Base-by-base conservation (phyloP, 2,888 invertebrate genomes). In the Fragum sueziense region DNA sequence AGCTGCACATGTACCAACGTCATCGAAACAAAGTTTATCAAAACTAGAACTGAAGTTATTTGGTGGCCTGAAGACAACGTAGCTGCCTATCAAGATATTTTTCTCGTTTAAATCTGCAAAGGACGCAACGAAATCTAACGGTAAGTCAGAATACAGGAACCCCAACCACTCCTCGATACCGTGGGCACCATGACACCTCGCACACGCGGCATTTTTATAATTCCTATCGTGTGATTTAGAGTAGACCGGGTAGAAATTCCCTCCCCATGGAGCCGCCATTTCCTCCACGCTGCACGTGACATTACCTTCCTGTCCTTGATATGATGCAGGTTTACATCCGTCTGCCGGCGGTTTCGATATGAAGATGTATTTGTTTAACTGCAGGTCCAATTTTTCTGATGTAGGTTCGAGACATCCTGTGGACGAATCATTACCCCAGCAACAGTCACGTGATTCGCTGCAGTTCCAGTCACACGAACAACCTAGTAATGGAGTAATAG, bases 211-310 rank as follows among this genome's bases (percentile, higher is more conserved):
- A 22, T 54, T 54, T 22, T 54, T 54, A 22, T 17, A 54, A 54
- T 54, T 54, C 11, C 7, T 22, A 22, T 54, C 22, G 14, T 17
- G 7, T 22, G 54, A 17, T n/a, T 54, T 54, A 7, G 54, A 54
- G 22, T 54, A 54, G 17, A 54, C 54, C 54, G 54, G 54, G 54
- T 17, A n/a, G 22, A 54, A 54, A n/a, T 54, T n/a, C n/a, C n/a
- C n/a, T 7, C 54, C 54, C 54, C 54, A 54, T 7, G 11, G 54
- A 54, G 54, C 11, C n/a, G n/a, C 54, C 11, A 7, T 54, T n/a
- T 17, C 22, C 11, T 54, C 22, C 54, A 22, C 7, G 54, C 54
- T 54, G 22, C 54, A 54, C 7, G 54, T 17, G n/a, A n/a, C n/a
- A n/a, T n/a, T n/a, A n/a, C n/a, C n/a, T 17, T 17, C 41, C 9